Evolutionary conservation across 2,888 invertebrate genomes (phyloP).

Genomic region (Nematopogon swammerdamellus): DNA sequence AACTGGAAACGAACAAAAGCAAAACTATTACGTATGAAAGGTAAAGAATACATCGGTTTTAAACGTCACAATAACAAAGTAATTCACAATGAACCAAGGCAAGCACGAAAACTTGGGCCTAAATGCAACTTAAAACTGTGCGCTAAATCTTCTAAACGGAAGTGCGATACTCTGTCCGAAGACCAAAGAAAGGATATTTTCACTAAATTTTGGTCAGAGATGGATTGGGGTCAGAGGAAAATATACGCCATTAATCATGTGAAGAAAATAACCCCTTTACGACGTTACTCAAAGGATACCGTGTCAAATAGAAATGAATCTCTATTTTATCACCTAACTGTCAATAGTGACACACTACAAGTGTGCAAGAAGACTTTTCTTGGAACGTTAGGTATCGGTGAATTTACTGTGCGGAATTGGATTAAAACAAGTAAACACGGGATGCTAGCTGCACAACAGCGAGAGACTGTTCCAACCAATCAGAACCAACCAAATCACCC

Average conservation of each 20-base stretch:
- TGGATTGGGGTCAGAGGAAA: background rate
- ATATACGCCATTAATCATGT: background rate
- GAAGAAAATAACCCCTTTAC: background rate
- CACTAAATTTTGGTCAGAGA: background rate
- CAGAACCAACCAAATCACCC: too few species aligned
- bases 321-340: background rate
- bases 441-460: background rate
- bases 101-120: constrained; percentile 1
- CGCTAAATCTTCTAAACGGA: background rate
- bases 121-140: background rate
- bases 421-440: constrained; percentile 2
- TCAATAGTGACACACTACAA: background rate
- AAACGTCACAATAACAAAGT: background rate
- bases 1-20: constrained; percentile 7
- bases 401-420: background rate
- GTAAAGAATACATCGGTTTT: background rate
- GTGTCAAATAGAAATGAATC: too few species aligned
- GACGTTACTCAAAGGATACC: background rate
- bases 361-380: background rate
- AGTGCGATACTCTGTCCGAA: too few species aligned
- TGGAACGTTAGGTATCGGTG: background rate
- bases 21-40: constrained; percentile 3
- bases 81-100: background rate
- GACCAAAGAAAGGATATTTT: too few species aligned
- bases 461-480: too few species aligned